Conservation (phyloP, 2,797 vertebrate genomes). For the Apogon talboti region DNA sequence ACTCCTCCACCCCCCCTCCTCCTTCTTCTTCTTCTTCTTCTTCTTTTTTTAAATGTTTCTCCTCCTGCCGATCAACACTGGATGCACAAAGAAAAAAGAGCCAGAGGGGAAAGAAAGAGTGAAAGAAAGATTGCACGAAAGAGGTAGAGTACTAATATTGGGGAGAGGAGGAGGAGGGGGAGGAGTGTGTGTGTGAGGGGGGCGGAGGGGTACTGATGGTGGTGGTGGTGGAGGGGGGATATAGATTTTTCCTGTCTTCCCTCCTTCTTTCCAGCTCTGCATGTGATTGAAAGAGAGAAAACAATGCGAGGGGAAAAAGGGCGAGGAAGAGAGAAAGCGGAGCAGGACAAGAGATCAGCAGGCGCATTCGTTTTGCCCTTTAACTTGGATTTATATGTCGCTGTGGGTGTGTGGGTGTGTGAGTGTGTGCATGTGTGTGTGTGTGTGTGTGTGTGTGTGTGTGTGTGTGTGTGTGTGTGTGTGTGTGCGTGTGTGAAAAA, state of each 20-base stretch:
- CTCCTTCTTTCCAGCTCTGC: constrained; percentile 54
- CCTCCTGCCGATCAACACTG: constrained; percentile 59
- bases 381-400: constrained; percentile 39
- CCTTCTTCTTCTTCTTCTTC: constrained; percentile 48
- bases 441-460: too few species aligned
- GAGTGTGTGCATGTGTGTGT: too few species aligned
- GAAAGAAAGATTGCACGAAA: constrained; percentile 53
- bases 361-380: constrained; percentile 51
- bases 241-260: constrained; percentile 39
- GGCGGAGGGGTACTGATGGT: neutral
- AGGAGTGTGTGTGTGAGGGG: constrained; percentile 28
- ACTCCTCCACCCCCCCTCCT: constrained; percentile 66
- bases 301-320: constrained; percentile 60
- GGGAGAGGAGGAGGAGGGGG: constrained; percentile 11
- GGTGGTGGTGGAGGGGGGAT: neutral
- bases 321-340: constrained; percentile 42
- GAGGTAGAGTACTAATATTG: constrained; percentile 27
- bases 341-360: constrained; percentile 59
- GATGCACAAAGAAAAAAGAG: constrained; percentile 39
- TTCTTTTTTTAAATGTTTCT: constrained; percentile 46
- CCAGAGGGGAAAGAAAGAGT: constrained; percentile 28
- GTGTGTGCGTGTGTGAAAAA: too few species aligned
- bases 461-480: too few species aligned
- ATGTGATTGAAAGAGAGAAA: constrained; percentile 65
- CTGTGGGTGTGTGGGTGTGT: too few species aligned